Percentiles rank a stretch among this genome's conserved stretches.
Evolutionary conservation across 2,113 vertebrate genomes (phyloP).

Genomic region (Urocolius indicus): DNA sequence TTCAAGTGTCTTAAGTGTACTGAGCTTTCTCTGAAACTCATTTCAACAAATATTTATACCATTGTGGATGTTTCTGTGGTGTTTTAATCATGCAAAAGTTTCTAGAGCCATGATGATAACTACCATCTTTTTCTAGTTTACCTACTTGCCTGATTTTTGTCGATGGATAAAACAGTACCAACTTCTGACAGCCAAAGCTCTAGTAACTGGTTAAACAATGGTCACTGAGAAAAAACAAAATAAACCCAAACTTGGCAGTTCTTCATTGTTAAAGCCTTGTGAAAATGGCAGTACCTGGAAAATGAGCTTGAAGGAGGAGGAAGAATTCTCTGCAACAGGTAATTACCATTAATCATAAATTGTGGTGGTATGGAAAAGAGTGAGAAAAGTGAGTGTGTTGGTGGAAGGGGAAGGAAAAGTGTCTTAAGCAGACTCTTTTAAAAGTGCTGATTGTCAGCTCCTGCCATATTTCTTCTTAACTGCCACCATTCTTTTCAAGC

Average conservation of each 20-base stretch:
- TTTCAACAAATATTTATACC: background rate
- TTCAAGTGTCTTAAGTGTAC: background rate
- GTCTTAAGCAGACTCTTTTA: background rate
- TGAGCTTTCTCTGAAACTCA: background rate
- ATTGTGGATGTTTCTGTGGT: background rate
- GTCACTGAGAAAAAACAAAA: background rate
- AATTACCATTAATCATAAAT: background rate
- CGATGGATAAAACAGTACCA: background rate
- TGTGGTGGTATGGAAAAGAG: background rate
- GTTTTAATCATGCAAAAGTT: background rate
- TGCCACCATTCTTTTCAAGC: background rate
- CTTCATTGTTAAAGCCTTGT: background rate
- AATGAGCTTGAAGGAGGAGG: background rate
- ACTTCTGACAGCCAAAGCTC: background rate
- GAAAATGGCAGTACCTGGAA: background rate
- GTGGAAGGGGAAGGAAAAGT: background rate
- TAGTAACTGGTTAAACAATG: background rate
- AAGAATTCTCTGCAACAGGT: constrained; percentile 40
- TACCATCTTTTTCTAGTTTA: background rate
- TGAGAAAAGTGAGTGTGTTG: background rate
- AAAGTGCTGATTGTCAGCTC: background rate
- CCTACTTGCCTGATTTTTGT: background rate
- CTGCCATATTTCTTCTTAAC: background rate
- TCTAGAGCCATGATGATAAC: background rate
- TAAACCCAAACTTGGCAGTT: background rate